Percentiles rank a stretch among this genome's conserved stretches.
Conservation (phyloP, 2,797 vertebrate genomes). For the Malurus splendens region DNA sequence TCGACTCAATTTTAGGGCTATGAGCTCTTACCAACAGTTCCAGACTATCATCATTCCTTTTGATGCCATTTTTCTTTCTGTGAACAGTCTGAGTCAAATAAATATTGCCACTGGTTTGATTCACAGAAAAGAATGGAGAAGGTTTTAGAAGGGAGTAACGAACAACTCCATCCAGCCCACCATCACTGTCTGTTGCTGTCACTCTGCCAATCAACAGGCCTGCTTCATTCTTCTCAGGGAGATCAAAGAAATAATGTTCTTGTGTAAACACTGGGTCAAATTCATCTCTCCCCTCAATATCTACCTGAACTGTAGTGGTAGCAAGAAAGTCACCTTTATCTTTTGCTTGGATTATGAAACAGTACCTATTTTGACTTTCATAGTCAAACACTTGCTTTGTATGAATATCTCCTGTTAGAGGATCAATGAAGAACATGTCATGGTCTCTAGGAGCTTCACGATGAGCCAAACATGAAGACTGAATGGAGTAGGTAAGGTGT, state of each 20-base stretch:
- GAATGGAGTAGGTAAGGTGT: slow-evolving; percentile 83
- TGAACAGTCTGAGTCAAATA: slow-evolving; percentile 75
- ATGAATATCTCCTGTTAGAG: slow-evolving; percentile 83
- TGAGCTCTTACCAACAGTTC: slow-evolving; percentile 81
- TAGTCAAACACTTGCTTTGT: slow-evolving; percentile 86
- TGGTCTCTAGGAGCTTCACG: slow-evolving; percentile 68
- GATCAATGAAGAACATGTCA: slow-evolving; percentile 83
- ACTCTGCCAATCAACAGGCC: slow-evolving; percentile 82
- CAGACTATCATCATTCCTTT: slow-evolving; percentile 58
- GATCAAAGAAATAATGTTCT: slow-evolving; percentile 81
- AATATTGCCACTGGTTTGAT: slow-evolving; percentile 81
- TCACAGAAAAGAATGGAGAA: slow-evolving; percentile 82
- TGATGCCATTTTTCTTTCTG: slow-evolving; percentile 58
- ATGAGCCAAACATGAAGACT: slow-evolving; percentile 79
- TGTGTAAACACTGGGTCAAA: slow-evolving; percentile 89
- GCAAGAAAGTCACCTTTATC: slow-evolving; percentile 83
- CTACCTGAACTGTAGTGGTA: slow-evolving; percentile 78
- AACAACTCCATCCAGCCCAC: slow-evolving; percentile 86
- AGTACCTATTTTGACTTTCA: slow-evolving; percentile 81
- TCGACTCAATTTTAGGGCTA: slow-evolving; percentile 82
- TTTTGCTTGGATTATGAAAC: slow-evolving; percentile 84
- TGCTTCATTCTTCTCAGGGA: slow-evolving; percentile 70
- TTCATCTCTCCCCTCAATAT: slow-evolving; percentile 86
- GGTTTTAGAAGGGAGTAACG: slow-evolving; percentile 78
- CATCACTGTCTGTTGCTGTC: slow-evolving; percentile 83